phyloP scores from a whole-genome alignment of 2,113 vertebrate genomes.

The Chionis minor region DNA sequence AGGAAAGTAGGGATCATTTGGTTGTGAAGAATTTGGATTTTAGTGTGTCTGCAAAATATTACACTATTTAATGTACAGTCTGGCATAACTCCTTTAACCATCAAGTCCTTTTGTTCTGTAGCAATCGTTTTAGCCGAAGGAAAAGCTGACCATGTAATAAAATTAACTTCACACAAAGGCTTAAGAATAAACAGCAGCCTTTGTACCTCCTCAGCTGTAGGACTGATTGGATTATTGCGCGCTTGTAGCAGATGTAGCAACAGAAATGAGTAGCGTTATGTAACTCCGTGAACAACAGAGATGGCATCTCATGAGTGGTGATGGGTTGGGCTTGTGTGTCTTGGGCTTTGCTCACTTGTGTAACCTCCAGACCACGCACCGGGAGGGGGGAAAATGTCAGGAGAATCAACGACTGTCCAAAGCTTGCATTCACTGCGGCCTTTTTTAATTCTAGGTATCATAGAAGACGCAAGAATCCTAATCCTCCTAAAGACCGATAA shows the following conservation, averaged over 20 bases:
- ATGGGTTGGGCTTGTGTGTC: neutral
- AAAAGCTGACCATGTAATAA: neutral
- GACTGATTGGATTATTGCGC: neutral
- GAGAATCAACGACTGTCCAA: neutral
- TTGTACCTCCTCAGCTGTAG: neutral
- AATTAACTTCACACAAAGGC: constrained; percentile 16
- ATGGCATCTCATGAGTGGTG: neutral
- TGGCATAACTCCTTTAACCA: neutral
- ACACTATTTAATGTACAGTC: neutral
- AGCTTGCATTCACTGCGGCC: neutral
- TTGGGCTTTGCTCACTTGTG: neutral
- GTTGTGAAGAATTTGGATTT: neutral
- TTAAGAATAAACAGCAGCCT: neutral
- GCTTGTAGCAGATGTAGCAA: neutral
- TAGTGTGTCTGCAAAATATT: neutral
- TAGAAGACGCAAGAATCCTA: constrained; percentile 66
- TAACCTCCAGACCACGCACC: neutral
- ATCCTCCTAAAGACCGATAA: constrained; percentile 67
- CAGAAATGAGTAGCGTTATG: neutral
- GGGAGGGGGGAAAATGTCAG: neutral
- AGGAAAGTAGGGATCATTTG: neutral
- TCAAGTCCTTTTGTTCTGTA: neutral
- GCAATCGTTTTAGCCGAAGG: neutral
- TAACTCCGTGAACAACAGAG: neutral
- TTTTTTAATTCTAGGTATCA: constrained; percentile 63